Conservation (phyloP, 2,797 vertebrate species). For the Chanos chanos region DNA sequence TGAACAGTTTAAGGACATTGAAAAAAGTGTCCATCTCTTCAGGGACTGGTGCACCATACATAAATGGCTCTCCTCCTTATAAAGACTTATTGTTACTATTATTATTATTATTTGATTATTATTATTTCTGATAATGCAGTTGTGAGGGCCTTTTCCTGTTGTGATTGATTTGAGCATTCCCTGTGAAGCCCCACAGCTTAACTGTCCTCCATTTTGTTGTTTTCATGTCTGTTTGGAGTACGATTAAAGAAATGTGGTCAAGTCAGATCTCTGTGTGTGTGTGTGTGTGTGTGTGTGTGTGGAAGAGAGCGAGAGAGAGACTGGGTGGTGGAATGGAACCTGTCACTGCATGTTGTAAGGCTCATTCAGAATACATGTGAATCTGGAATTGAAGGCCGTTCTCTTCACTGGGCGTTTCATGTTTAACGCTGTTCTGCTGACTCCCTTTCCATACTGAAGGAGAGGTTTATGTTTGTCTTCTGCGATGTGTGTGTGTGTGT, state of each 20-base stretch:
- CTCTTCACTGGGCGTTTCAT: conserved; percentile 4
- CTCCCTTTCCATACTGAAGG: conserved; percentile 27
- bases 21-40: conserved; percentile 63
- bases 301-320: conserved; percentile 23
- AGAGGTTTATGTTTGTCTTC: too few relatives aligned
- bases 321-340: conserved; percentile 35
- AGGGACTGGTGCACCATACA: conserved; percentile 67
- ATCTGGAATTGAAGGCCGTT: conserved; percentile 32
- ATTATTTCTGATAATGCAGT: conserved; percentile 39
- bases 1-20: conserved; percentile 43
- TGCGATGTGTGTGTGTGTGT: too few relatives aligned
- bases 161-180: conserved; percentile 31
- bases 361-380: conserved; percentile 32
- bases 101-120: conserved; percentile 36
- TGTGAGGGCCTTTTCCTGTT: conserved; percentile 45
- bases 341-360: conserved; percentile 38
- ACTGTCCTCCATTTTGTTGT: conserved; percentile 66
- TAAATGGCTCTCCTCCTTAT: conserved; percentile 45
- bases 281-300: conserved; percentile 11
- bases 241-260: conserved; percentile 71
- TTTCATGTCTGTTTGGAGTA: conserved; percentile 54
- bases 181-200: conserved; percentile 43
- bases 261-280: conserved; percentile 35
- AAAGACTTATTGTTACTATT: conserved; percentile 28
- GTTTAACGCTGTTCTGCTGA: conserved; percentile 22